Base-by-base conservation (phyloP, 1,140 invertebrate species). In the Pseudomyrmex flavicornis region DNA sequence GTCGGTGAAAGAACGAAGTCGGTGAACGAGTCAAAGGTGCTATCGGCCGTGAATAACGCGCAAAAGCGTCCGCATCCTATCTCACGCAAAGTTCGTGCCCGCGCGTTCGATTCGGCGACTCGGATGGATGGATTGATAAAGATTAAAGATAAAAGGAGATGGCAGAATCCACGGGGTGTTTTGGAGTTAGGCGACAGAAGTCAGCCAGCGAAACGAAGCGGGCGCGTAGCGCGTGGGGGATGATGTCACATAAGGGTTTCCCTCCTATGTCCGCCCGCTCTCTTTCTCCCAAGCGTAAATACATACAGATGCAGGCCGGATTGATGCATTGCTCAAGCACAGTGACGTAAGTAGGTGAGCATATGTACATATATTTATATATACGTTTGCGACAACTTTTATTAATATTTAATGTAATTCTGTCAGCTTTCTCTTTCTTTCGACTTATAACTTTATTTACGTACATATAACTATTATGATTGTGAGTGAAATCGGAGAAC, bases 71-170 rank as follows among this genome's bases (percentile, higher is more conserved):
- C 90, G 92, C 86, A 90, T 90, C 88, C 90, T 90, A 88, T 90
- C 89, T 89, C 68, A 84, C 87, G 79, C 88, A 85, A 86, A 76
- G 83, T 84, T 76, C 84, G 87, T 76, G 87, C 76, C 85, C 86
- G 82, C 85, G 59, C 69, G 83, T 89, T 85, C 83, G 89, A 87
- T 87, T 85, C 77, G 77, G 85, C 84, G 62, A 77, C 85, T 86
- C 87, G 89, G 86, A 89, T 91, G 91, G 90, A 91, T 91, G 94
- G 92, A 94, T 94, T 94, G 94, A 94, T 94, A 94, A 93, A 94
- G 93, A 94, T 94, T 94, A 94, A 93, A 94, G 93, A 93, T 94
- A 92, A 93, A 93, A 89, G 91, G 92, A 92, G 92, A 91, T 92
- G 91, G 89, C 88, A 90, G 80, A 86, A 88, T 84, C 83, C 86